A percentile compares a stretch with the other conserved stretches of the same genome.
These are phyloP conservation scores for Himalopsyche japonica DNA, from an alignment of 2,888 invertebrate species.

Conservation along the genomic window DNA sequence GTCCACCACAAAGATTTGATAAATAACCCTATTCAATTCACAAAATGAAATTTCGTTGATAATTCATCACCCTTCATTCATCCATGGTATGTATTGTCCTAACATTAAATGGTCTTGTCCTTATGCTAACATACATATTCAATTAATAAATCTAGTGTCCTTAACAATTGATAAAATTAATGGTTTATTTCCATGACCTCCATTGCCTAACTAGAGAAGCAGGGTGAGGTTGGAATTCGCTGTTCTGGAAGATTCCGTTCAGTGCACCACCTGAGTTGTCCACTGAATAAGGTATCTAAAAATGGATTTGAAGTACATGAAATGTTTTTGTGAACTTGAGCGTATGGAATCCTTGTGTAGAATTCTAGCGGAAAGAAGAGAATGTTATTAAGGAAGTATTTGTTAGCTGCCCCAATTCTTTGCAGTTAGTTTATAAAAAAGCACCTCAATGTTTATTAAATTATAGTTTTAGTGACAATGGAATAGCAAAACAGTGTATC, in stretches of 20 bases:
- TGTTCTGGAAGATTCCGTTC: constrained; percentile 45
- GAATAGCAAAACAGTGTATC: no score
- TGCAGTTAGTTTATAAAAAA: no score
- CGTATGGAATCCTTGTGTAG: no score
- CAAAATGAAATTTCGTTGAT: background rate
- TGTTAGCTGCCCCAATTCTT: no score
- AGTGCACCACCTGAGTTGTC: constrained; percentile 48
- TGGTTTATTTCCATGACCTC: constrained; percentile 36
- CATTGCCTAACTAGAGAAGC: constrained; percentile 31
- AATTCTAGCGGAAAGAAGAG: no score
- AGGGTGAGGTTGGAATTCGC: constrained; percentile 35
- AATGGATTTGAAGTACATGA: background rate
- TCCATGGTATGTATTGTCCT: background rate
- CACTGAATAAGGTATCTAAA: constrained; percentile 47
- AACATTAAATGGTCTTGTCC: background rate
- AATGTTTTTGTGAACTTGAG: background rate
- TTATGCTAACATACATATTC: background rate
- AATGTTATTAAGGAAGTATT: no score
- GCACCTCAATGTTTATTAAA: no score
- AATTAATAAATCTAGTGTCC: background rate
- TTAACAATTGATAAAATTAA: background rate
- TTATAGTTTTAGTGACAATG: no score
- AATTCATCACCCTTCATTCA: background rate
- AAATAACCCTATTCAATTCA: no score
- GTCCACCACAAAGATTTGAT: no score